phyloP scores from a whole-genome alignment of 2,797 vertebrate genomes.

The Sebastes steindachneri region DNA sequence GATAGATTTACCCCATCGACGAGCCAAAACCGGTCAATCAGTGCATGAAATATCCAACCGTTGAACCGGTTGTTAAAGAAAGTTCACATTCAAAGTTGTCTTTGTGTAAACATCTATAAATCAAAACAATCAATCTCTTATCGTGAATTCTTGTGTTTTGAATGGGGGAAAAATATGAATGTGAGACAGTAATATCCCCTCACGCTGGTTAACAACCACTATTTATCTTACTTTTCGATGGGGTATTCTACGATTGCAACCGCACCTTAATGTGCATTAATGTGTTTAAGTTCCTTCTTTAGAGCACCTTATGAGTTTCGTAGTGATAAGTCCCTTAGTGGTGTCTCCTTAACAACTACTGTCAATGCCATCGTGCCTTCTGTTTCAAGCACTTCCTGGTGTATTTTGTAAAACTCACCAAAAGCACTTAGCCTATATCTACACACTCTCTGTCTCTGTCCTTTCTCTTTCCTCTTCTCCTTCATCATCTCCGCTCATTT shows the following conservation, averaged over 20 bases:
- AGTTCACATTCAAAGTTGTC: slow-evolving; percentile 23
- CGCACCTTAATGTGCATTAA: slow-evolving; percentile 78
- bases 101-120: background rate
- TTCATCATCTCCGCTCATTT: slow-evolving; percentile 33
- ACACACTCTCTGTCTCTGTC: slow-evolving; percentile 18
- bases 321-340: slow-evolving; percentile 81
- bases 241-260: slow-evolving; percentile 67
- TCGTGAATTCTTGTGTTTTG: slow-evolving; percentile 11
- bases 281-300: slow-evolving; percentile 72
- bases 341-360: slow-evolving; percentile 84
- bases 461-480: background rate
- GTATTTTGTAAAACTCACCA: slow-evolving; percentile 87
- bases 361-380: slow-evolving; percentile 89
- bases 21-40: slow-evolving; percentile 18
- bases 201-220: slow-evolving; percentile 25
- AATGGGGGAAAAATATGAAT: slow-evolving; percentile 17
- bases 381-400: slow-evolving; percentile 88
- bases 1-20: slow-evolving; percentile 58
- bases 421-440: slow-evolving; percentile 85
- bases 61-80: slow-evolving; percentile 54
- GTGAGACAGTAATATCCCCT: slow-evolving; percentile 20
- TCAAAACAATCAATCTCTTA: background rate
- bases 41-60: slow-evolving; percentile 40
- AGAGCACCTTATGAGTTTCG: slow-evolving; percentile 79
- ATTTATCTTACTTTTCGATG: slow-evolving; percentile 62